These are phyloP conservation scores for Drosophila paranaensis DNA, from an alignment of 2,888 invertebrate genomes.

Conservation along the genomic window DNA sequence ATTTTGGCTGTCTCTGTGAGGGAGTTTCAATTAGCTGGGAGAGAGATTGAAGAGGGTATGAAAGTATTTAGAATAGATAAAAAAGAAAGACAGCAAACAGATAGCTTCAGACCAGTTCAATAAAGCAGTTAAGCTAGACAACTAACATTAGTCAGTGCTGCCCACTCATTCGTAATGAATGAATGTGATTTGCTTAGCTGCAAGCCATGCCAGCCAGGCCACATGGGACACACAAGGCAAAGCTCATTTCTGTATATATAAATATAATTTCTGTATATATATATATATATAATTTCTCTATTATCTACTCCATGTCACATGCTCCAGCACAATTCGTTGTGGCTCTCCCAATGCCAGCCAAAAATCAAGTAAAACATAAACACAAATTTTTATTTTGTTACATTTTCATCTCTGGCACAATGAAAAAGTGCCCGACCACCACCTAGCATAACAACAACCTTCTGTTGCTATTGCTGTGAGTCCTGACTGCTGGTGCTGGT, in stretches of 20 bases:
- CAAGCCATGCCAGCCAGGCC: constrained; percentile 17
- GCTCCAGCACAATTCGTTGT: not conserved
- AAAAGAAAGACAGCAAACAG: constrained; percentile 28
- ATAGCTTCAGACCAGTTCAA: constrained; percentile 52
- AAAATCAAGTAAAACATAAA: constrained; percentile 64
- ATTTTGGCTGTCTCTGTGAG: too few relatives aligned
- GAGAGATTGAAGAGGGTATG: not conserved
- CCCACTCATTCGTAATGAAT: constrained; percentile 50
- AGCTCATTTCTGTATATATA: not conserved
- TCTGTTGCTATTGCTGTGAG: constrained; percentile 1
- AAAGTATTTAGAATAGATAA: too few relatives aligned
- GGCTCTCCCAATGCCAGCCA: not conserved
- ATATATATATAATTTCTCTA: not conserved
- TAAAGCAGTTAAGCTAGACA: constrained; percentile 44
- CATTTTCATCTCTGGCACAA: constrained; percentile 61
- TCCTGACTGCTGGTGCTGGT: constrained; percentile 1
- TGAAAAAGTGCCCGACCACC: constrained; percentile 40
- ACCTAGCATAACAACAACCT: constrained; percentile 13
- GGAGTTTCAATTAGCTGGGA: not conserved
- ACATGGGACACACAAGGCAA: not conserved
- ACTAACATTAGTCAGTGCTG: constrained; percentile 21
- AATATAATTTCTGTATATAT: not conserved
- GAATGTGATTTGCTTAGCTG: constrained; percentile 14
- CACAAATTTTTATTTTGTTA: constrained; percentile 73
- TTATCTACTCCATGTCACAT: constrained; percentile 1